These are phyloP conservation scores for Indicator maculatus DNA, from an alignment of 2,113 vertebrate species.

Conservation along the genomic window DNA sequence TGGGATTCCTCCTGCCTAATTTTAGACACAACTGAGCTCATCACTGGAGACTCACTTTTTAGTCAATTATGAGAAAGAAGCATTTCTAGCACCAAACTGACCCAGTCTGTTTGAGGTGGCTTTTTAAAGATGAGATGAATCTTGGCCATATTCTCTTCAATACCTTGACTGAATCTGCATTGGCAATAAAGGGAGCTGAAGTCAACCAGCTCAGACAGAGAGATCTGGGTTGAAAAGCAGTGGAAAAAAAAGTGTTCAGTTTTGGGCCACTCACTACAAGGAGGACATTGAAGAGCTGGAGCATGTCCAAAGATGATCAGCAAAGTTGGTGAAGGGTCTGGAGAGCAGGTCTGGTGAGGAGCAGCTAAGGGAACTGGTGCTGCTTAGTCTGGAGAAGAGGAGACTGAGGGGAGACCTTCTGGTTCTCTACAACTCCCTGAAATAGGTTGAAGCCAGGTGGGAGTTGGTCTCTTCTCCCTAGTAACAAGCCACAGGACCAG, in stretches of 20 bases:
- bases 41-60: neutral
- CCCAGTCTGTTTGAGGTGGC: neutral
- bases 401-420: too few relatives aligned
- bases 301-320: too few relatives aligned
- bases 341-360: too few relatives aligned
- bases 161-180: neutral
- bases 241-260: neutral
- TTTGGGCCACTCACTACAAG: too few relatives aligned
- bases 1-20: conserved; percentile 36
- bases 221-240: neutral
- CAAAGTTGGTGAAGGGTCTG: too few relatives aligned
- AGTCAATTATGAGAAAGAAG: conserved; percentile 1
- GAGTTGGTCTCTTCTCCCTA: too few relatives aligned
- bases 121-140: neutral
- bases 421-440: too few relatives aligned
- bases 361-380: too few relatives aligned
- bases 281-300: too few relatives aligned
- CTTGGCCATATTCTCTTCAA: neutral
- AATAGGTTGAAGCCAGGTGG: too few relatives aligned
- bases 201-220: neutral
- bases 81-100: neutral
- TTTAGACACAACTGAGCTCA: conserved; percentile 31
- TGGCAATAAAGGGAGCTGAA: neutral
- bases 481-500: too few relatives aligned
- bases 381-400: too few relatives aligned